A percentile compares a stretch with the other conserved stretches of the same genome.
Conservation (phyloP, 2,113 vertebrate genomes). For the Camelus bactrianus region DNA sequence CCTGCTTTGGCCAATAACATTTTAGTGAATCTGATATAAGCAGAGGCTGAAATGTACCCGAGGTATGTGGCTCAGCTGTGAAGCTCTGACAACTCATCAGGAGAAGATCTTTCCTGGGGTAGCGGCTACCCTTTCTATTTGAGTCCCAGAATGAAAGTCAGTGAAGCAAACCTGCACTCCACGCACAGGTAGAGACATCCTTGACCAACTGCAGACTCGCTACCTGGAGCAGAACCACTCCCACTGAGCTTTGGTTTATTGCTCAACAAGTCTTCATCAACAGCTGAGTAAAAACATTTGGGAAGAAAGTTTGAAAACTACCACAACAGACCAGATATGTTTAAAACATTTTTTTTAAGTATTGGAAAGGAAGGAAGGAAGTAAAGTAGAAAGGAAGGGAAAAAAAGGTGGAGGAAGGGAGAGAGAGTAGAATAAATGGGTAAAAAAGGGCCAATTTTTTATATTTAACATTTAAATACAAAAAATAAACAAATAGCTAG, state of each 20-base stretch:
- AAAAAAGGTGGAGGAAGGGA: background rate
- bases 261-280: background rate
- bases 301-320: background rate
- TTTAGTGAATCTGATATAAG: background rate
- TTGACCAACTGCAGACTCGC: rapidly evolving
- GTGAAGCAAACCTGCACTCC: background rate
- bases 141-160: background rate
- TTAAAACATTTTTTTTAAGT: background rate
- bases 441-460: background rate
- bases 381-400: background rate
- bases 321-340: background rate
- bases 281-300: background rate
- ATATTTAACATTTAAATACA: background rate
- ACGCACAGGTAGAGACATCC: rapidly evolving
- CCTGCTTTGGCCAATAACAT: background rate
- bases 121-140: background rate
- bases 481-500: background rate
- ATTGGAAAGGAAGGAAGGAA: background rate
- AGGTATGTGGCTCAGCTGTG: no score
- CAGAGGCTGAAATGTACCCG: background rate
- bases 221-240: rapidly evolving
- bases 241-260: background rate
- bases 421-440: background rate
- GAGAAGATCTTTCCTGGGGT: background rate
- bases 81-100: background rate